These are phyloP conservation scores for Orussus abietinus DNA, from an alignment of 1,140 invertebrate species.

Conservation along the genomic window DNA sequence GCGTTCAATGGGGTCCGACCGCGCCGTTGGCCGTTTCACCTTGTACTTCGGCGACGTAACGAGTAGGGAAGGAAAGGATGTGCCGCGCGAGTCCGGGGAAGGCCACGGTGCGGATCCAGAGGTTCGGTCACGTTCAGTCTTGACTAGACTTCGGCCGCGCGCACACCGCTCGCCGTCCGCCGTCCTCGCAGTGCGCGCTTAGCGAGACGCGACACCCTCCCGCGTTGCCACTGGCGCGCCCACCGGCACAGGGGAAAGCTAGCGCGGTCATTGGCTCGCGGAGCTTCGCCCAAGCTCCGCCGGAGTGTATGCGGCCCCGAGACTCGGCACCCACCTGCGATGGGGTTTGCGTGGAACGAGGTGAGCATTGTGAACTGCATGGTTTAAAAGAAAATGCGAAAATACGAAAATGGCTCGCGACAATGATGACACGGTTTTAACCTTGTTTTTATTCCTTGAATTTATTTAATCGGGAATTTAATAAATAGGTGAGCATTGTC, in stretches of 20 bases:
- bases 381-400: too few species aligned
- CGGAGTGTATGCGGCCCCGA: slow-evolving; percentile 38
- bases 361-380: slow-evolving; percentile 21
- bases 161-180: slow-evolving; percentile 22
- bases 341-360: slow-evolving; percentile 47
- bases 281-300: too few species aligned
- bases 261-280: too few species aligned
- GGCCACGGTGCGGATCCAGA: slow-evolving; percentile 18
- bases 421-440: too few species aligned
- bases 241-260: neutral
- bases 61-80: slow-evolving; percentile 24
- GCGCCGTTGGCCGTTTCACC: too few species aligned
- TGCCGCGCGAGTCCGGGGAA: slow-evolving; percentile 30
- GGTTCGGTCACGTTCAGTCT: slow-evolving; percentile 36
- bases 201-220: too few species aligned
- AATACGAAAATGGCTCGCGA: too few species aligned
- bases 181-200: slow-evolving; percentile 13
- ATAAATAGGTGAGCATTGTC: too few species aligned
- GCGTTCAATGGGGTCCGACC: slow-evolving; percentile 6
- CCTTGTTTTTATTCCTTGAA: too few species aligned
- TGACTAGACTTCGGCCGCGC: slow-evolving; percentile 36
- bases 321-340: slow-evolving; percentile 30
- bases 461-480: too few species aligned
- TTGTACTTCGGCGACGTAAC: neutral
- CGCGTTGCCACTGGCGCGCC: slow-evolving; percentile 2